Conservation (phyloP, 2,888 invertebrate genomes). For the Hypsopygia costalis region DNA sequence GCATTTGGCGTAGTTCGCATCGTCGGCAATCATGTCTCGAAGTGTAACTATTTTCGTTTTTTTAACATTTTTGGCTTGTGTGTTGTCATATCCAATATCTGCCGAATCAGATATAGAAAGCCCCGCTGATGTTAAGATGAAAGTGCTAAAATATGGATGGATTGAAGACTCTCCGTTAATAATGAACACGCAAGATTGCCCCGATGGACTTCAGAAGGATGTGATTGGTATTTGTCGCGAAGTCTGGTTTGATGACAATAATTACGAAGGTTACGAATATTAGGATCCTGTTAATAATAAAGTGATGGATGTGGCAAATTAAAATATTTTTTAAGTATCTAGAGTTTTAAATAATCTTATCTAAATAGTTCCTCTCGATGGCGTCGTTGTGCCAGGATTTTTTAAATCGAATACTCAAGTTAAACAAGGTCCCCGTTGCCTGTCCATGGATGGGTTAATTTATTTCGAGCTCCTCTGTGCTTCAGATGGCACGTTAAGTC, state of each 20-base stretch:
- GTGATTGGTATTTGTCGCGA: conserved; percentile 49
- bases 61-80: conserved; percentile 8
- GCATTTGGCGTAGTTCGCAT: conserved; percentile 15
- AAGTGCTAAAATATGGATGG: conserved; percentile 32
- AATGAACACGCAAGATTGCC: conserved; percentile 27
- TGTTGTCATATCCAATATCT: conserved; percentile 18
- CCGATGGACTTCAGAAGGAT: conserved; percentile 43
- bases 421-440: no score
- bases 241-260: conserved; percentile 50
- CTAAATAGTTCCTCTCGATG: no score
- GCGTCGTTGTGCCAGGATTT: no score
- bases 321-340: no score
- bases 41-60: conserved; percentile 1
- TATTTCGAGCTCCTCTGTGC: no score
- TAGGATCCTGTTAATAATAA: no score
- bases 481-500: no score
- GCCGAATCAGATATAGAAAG: conserved; percentile 13
- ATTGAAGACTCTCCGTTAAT: conserved; percentile 47
- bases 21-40: conserved; percentile 23
- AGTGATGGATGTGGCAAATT: no score
- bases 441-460: no score
- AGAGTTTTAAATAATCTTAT: no score
- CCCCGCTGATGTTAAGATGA: conserved; percentile 20
- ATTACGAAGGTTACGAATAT: conserved; percentile 4
- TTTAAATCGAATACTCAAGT: no score